Conservation (phyloP, 2,797 vertebrate species). For the Catostomus latipinnis region DNA sequence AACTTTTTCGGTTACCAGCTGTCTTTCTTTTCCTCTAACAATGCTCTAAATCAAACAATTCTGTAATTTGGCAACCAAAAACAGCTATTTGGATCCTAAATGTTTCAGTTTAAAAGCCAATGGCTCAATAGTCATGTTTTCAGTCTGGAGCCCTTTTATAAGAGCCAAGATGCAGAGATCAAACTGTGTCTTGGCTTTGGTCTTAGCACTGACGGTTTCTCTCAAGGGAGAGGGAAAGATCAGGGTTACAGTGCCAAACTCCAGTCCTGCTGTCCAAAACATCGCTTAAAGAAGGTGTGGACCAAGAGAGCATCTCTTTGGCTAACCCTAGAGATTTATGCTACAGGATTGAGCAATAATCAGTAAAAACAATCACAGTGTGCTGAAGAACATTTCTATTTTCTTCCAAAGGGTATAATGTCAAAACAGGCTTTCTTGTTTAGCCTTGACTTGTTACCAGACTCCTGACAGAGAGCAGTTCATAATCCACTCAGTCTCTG, state of each 20-base stretch:
- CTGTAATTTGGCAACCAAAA: too few species aligned
- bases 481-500: conserved; percentile 8
- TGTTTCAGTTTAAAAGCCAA: too few species aligned
- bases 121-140: too few species aligned
- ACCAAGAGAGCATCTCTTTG: conserved; percentile 22
- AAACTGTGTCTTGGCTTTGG: neutral
- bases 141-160: too few species aligned
- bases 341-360: conserved; percentile 1
- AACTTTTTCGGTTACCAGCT: too few species aligned
- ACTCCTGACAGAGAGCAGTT: conserved; percentile 15
- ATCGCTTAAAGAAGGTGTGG: conserved; percentile 27
- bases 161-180: neutral
- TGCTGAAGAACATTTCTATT: conserved; percentile 16
- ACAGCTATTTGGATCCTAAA: too few species aligned
- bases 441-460: conserved; percentile 1
- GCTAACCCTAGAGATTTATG: neutral
- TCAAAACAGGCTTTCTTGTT: conserved; percentile 22
- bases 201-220: neutral
- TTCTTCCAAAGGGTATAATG: neutral
- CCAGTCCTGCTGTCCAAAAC: conserved; percentile 4
- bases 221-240: conserved; percentile 26
- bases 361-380: conserved; percentile 6
- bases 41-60: too few species aligned
- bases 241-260: neutral
- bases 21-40: too few species aligned